Percentiles rank a stretch among this genome's conserved stretches.
phyloP scores from a whole-genome alignment of 2,113 vertebrate species.

The Alouatta palliata region DNA sequence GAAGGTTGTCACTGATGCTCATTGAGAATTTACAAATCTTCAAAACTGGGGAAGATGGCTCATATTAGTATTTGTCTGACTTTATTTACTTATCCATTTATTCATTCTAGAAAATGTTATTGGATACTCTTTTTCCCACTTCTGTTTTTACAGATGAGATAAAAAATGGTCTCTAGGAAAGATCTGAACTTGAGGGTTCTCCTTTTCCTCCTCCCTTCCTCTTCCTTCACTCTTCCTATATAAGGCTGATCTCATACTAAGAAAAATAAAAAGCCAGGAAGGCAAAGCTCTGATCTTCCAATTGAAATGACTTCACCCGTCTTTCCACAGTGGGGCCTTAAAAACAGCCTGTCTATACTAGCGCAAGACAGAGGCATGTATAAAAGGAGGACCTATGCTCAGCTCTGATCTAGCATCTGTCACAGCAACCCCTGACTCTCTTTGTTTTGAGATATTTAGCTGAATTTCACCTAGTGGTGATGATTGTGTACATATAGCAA shows the following conservation, averaged over 20 bases:
- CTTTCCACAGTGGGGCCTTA: neutral
- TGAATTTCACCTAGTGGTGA: neutral
- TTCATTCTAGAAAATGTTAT: neutral
- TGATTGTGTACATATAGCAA: neutral
- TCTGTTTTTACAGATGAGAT: neutral
- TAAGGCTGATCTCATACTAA: neutral
- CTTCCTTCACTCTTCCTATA: neutral
- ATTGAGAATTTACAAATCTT: constrained; percentile 69
- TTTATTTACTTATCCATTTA: neutral
- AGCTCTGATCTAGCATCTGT: neutral
- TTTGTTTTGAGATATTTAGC: neutral
- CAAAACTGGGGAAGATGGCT: neutral
- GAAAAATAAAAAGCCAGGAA: neutral
- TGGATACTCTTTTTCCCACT: neutral
- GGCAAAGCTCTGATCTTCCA: neutral
- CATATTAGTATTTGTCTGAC: neutral
- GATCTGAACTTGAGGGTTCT: neutral
- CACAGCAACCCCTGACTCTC: neutral
- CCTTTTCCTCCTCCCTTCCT: neutral
- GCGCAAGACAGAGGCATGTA: neutral
- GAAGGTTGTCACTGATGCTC: constrained; percentile 81
- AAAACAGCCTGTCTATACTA: neutral
- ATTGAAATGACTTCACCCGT: neutral
- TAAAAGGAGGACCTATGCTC: neutral
- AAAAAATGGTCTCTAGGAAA: neutral